phyloP scores from a whole-genome alignment of 2,888 invertebrate genomes.

The Hypomecis punctinalis region DNA sequence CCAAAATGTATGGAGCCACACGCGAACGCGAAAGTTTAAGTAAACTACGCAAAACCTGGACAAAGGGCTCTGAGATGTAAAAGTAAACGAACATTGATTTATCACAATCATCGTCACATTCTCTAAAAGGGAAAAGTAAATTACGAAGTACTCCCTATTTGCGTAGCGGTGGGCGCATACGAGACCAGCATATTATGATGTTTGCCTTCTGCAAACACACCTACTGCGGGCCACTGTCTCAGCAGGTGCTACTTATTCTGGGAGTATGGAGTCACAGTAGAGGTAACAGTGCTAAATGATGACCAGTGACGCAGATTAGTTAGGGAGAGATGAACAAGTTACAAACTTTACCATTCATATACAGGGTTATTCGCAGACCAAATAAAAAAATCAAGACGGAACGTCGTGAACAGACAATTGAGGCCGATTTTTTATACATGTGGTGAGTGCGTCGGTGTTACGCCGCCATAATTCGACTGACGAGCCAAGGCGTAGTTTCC shows the following conservation, averaged over 20 bases:
- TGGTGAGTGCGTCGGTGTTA: no score
- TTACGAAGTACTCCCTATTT: slow-evolving; percentile 17
- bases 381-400: no score
- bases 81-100: background rate
- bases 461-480: no score
- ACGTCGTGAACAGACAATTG: no score
- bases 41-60: no score
- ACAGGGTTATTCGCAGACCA: no score
- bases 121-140: slow-evolving; percentile 19
- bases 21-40: no score
- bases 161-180: slow-evolving; percentile 13
- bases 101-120: slow-evolving; percentile 16
- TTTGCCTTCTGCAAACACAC: slow-evolving; percentile 16
- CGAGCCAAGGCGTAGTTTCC: no score
- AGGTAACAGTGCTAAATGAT: background rate
- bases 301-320: slow-evolving; percentile 1
- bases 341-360: no score
- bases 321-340: background rate
- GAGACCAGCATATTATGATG: slow-evolving; percentile 23
- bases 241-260: slow-evolving; percentile 7
- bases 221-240: slow-evolving; percentile 10
- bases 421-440: no score
- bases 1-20: no score
- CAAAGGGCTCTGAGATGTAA: no score
- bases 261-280: background rate